phyloP scores from a whole-genome alignment of 2,113 vertebrate species.

The Pipa parva region DNA sequence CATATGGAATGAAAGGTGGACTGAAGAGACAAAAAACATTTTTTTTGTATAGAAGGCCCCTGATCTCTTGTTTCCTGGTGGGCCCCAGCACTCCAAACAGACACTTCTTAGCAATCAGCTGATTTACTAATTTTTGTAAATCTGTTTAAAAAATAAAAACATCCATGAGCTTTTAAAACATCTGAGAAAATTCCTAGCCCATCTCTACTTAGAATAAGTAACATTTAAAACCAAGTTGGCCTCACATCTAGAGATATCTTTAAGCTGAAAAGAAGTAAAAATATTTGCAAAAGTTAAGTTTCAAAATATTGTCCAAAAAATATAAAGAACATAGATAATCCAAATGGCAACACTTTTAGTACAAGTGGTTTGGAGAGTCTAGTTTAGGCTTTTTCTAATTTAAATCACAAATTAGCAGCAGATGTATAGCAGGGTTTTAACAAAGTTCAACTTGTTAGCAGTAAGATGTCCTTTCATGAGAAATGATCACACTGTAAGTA shows the following conservation, averaged over 20 bases:
- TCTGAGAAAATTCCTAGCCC: too few relatives aligned
- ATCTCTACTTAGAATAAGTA: too few relatives aligned
- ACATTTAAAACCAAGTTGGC: background rate
- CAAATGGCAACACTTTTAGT: slow-evolving; percentile 23
- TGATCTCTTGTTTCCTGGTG: too few relatives aligned
- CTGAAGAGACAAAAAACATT: too few relatives aligned
- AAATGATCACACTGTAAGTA: background rate
- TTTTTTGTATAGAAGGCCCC: too few relatives aligned
- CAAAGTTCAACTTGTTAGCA: background rate
- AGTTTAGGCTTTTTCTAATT: slow-evolving; percentile 24
- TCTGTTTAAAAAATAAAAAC: too few relatives aligned
- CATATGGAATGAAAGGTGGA: too few relatives aligned
- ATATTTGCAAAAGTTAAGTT: slow-evolving; percentile 11
- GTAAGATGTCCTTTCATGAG: background rate
- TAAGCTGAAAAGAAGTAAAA: slow-evolving; percentile 12
- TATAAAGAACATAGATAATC: slow-evolving; percentile 27
- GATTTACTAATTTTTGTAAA: too few relatives aligned
- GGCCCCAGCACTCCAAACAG: too few relatives aligned
- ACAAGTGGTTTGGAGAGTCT: slow-evolving; percentile 27
- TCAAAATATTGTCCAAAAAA: slow-evolving; percentile 26
- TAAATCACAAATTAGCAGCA: slow-evolving; percentile 30
- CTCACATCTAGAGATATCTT: slow-evolving; percentile 5
- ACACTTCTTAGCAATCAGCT: too few relatives aligned
- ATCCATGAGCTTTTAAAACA: too few relatives aligned
- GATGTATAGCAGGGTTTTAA: slow-evolving; percentile 13